These are phyloP conservation scores for Orussus abietinus DNA, from an alignment of 1,140 invertebrate genomes.

Conservation along the genomic window DNA sequence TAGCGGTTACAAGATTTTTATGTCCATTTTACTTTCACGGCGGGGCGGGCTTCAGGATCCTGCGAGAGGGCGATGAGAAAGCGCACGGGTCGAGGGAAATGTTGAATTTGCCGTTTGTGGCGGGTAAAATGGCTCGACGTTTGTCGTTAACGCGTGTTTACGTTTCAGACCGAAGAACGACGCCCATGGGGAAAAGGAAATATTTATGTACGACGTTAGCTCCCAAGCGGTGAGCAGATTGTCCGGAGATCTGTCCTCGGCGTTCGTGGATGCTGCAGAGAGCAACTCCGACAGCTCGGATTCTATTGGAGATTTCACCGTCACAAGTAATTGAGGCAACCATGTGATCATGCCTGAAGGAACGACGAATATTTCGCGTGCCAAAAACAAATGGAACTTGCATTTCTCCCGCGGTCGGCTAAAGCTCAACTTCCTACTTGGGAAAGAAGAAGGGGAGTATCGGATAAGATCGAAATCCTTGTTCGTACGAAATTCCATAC, in stretches of 20 bases:
- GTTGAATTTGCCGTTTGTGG: too few relatives aligned
- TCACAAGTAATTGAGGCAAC: slow-evolving; percentile 8
- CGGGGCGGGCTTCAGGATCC: too few relatives aligned
- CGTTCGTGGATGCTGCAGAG: slow-evolving; percentile 78
- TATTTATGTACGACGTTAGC: slow-evolving; percentile 78
- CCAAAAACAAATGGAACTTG: slow-evolving; percentile 10
- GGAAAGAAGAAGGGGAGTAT: slow-evolving; percentile 19
- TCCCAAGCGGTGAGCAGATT: slow-evolving; percentile 65
- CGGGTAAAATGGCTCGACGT: too few relatives aligned
- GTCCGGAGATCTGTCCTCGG: slow-evolving; percentile 69
- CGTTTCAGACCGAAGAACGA: slow-evolving; percentile 52
- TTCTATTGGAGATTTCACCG: slow-evolving; percentile 24
- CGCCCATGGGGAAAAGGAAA: slow-evolving; percentile 63
- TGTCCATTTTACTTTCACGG: too few relatives aligned
- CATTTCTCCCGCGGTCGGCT: too few relatives aligned
- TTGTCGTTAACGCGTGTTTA: too few relatives aligned
- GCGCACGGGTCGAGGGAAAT: too few relatives aligned
- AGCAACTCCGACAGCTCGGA: slow-evolving; percentile 65
- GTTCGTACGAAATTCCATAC: slow-evolving; percentile 5
- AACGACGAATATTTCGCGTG: slow-evolving; percentile 10
- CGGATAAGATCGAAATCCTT: slow-evolving; percentile 1
- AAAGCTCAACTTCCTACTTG: too few relatives aligned
- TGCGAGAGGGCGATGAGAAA: too few relatives aligned
- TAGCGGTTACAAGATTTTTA: too few relatives aligned
- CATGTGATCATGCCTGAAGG: slow-evolving; percentile 7